Conservation (phyloP, 2,113 vertebrate species). For the Oreochromis spilurus region DNA sequence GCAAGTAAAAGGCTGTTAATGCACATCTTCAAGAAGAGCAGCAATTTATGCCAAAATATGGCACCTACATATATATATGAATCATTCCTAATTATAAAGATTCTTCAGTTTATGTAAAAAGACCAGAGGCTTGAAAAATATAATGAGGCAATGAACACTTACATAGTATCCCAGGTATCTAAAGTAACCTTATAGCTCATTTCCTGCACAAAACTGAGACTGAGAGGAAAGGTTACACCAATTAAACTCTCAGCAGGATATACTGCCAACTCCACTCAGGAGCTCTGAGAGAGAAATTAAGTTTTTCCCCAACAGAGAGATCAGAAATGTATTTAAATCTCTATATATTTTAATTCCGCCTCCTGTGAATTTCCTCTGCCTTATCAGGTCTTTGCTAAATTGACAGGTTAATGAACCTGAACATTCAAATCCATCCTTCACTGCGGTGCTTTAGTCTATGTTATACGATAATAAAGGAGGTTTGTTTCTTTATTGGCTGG, state of each 20-base stretch:
- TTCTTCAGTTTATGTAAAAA: background rate
- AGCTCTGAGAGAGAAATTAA: background rate
- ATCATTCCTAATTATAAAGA: background rate
- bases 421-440: background rate
- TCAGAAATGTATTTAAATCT: background rate
- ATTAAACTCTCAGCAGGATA: background rate
- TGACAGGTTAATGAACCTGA: background rate
- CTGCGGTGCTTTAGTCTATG: background rate
- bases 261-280: background rate
- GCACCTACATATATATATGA: background rate
- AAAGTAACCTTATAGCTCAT: background rate
- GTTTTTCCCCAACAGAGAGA: background rate
- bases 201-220: background rate
- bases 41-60: background rate
- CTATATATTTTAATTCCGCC: background rate
- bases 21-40: background rate
- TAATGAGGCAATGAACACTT: background rate
- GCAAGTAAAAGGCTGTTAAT: background rate
- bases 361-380: background rate
- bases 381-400: background rate
- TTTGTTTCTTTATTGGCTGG: background rate
- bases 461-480: background rate
- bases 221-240: background rate
- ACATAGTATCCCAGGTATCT: background rate
- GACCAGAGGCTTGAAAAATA: background rate